Base-by-base conservation (phyloP, 2,113 vertebrate genomes). In the Leucoraja erinaceus region DNA sequence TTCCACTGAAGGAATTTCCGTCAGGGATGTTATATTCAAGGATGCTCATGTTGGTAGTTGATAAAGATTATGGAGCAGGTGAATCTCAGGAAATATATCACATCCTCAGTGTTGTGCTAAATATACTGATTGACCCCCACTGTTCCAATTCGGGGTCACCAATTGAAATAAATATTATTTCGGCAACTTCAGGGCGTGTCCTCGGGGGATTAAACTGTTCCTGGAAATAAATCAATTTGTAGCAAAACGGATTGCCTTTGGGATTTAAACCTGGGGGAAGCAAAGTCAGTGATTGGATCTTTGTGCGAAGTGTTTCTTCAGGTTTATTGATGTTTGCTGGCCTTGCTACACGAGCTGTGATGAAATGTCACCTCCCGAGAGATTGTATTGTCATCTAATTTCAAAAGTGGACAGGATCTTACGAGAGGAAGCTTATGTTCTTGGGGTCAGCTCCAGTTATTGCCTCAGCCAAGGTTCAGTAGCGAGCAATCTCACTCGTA, bases 121-220 rank as follows among this genome's bases (percentile, higher is more conserved):
- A 84, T 84, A 84, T 59, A 59, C 54, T 10, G 28, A 11, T 22
- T 84, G 81, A 84, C 81, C 54, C 54, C 54, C 66, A 9, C 81
- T 61, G 47, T 25, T 84, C 25, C 54, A 84, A 54, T 84, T 84
- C 81, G 59, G 81, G 54, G 54, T 56, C 81, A 28, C 54, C 81
- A 84, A 84, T 56, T 28, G 47, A 59, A 9, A 59, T 84, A 56
- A 84, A 59, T 84, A 84, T 84, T 84, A 54, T 84, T 84, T 56
- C 81, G 56, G 81, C 9, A 25, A 84, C 9, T 84, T 84, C 81
- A 9, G 25, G 56, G 20, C 10, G 20, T 84, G 56, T 28, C 20
- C 81, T 22, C 81, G 10, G 28, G 22, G 31, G 31, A 33, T 11
- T 4, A 25, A 59, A 10, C 81, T 59, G 22, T 59, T 84, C 25